phyloP scores from a whole-genome alignment of 64 coral and sea anemone genomes.

The Pachyseris speciosa region DNA sequence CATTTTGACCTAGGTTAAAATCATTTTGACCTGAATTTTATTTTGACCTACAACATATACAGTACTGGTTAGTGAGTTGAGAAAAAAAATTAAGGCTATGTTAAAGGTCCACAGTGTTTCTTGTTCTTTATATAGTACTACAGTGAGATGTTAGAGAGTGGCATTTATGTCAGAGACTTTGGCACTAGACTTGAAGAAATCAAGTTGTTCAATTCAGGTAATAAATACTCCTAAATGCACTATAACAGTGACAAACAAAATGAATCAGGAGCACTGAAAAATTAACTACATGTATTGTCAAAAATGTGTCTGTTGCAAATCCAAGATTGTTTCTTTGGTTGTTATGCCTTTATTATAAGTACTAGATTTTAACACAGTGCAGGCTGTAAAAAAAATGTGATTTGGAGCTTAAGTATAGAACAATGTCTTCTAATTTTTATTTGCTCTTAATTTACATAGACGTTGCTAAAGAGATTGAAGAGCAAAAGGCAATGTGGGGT shows the following conservation, averaged over 20 bases:
- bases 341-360: too few species aligned
- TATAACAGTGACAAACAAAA: not conserved
- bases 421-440: not conserved
- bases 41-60: too few species aligned
- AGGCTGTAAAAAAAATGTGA: not conserved
- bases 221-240: not conserved
- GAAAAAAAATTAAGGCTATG: too few species aligned
- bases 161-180: not conserved
- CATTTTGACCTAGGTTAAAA: too few species aligned
- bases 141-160: constrained; percentile 21
- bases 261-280: not conserved
- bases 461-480: constrained; percentile 1
- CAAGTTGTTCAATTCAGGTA: not conserved
- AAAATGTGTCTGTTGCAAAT: not conserved
- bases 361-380: too few species aligned
- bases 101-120: not conserved
- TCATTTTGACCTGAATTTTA: too few species aligned
- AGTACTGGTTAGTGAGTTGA: too few species aligned
- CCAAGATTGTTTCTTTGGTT: not conserved
- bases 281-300: not conserved
- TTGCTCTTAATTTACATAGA: not conserved
- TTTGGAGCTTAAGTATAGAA: not conserved
- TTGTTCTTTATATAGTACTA: not conserved
- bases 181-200: not conserved
- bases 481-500: not conserved